A percentile compares a stretch with the other conserved stretches of the same genome.
These are phyloP conservation scores for Cochlearius cochlearius DNA, from an alignment of 2,113 vertebrate species.

Conservation along the genomic window DNA sequence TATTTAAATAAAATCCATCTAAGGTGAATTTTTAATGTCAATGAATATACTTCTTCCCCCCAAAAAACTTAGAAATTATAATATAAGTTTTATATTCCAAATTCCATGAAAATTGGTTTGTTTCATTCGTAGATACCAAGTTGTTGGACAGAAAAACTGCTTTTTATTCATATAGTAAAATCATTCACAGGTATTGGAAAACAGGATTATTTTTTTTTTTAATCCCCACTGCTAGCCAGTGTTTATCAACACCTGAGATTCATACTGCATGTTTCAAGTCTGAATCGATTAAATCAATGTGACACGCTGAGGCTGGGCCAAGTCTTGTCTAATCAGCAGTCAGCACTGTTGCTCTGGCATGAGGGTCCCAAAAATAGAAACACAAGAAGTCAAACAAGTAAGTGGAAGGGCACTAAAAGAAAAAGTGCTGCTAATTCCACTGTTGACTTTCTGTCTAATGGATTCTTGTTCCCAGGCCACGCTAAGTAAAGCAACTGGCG, in stretches of 20 bases:
- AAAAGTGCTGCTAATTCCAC: conserved; percentile 68
- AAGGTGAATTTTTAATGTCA: neutral
- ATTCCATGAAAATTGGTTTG: neutral
- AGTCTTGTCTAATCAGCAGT: conserved; percentile 40
- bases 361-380: conserved; percentile 60
- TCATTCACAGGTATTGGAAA: neutral
- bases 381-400: conserved; percentile 62
- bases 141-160: neutral
- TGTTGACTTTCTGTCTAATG: conserved; percentile 72
- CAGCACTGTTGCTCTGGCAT: conserved; percentile 1
- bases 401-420: conserved; percentile 67
- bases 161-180: neutral
- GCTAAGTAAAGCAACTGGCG: conserved; percentile 70
- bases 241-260: conserved; percentile 20
- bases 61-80: neutral
- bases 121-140: neutral
- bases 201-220: neutral
- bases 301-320: neutral
- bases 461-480: conserved; percentile 71
- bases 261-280: neutral
- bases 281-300: conserved; percentile 18
- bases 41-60: neutral
- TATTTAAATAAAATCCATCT: neutral
- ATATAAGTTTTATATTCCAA: neutral
- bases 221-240: neutral